Evolutionary conservation across 2,113 vertebrate genomes (phyloP).

Genomic region (Martes martes): DNA sequence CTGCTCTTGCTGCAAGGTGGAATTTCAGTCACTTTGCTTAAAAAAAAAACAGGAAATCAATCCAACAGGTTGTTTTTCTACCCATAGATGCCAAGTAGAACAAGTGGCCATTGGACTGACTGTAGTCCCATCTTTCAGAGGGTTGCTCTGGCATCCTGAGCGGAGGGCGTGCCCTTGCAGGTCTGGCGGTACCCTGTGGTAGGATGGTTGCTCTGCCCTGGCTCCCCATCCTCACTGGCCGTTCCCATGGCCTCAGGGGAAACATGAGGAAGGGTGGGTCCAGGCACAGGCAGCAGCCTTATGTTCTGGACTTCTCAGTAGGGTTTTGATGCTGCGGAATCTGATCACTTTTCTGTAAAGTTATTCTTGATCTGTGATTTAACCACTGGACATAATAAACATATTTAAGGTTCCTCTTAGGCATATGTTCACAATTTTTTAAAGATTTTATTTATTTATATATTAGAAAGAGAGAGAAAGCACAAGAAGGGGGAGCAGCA

Average conservation of each 20-base stretch:
- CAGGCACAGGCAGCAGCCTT: too few species aligned
- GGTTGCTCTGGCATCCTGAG: not conserved
- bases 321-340: not conserved
- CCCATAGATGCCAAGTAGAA: not conserved
- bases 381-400: not conserved
- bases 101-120: conserved; percentile 32
- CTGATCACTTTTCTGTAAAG: not conserved
- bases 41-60: not conserved
- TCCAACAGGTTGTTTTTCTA: conserved; percentile 21
- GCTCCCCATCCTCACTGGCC: too few species aligned
- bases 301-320: not conserved
- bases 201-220: not conserved
- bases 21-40: not conserved
- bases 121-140: not conserved
- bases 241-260: not conserved
- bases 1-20: not conserved
- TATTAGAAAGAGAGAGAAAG: not conserved
- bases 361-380: not conserved
- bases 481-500: not conserved
- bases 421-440: not conserved
- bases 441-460: not conserved
- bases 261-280: not conserved
- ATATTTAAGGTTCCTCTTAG: not conserved
- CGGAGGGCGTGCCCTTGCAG: not conserved
- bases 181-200: not conserved